Conservation (phyloP, 2,888 invertebrate genomes). For the Atethmia centrago region DNA sequence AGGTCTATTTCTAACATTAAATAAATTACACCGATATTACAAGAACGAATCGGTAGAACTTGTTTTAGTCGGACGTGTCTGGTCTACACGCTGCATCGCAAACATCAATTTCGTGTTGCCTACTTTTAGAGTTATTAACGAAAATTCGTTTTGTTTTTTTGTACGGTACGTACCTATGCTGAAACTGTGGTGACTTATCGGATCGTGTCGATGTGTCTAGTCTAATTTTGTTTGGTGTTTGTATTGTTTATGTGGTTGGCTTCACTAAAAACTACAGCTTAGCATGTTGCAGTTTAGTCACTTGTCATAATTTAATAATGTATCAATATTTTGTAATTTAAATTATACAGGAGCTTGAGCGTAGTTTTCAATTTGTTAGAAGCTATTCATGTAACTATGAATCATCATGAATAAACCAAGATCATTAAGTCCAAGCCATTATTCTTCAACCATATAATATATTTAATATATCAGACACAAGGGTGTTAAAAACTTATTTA, state of each 20-base stretch:
- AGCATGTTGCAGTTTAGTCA: constrained; percentile 24
- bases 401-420: constrained; percentile 38
- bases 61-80: constrained; percentile 86
- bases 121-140: constrained; percentile 69
- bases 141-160: constrained; percentile 58
- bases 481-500: constrained; percentile 45
- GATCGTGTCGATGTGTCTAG: constrained; percentile 26
- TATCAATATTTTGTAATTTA: constrained; percentile 37
- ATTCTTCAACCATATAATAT: constrained; percentile 9
- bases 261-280: constrained; percentile 22
- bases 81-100: constrained; percentile 81
- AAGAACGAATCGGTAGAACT: constrained; percentile 88
- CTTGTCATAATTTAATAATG: constrained; percentile 42
- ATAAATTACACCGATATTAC: constrained; percentile 90
- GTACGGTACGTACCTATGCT: constrained; percentile 34
- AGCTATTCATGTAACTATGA: constrained; percentile 23
- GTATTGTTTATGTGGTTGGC: constrained; percentile 18
- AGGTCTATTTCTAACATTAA: constrained; percentile 90
- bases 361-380: constrained; percentile 18
- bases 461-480: constrained; percentile 38
- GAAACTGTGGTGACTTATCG: constrained; percentile 47
- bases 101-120: constrained; percentile 82
- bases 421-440: constrained; percentile 8
- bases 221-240: constrained; percentile 19
- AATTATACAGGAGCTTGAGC: constrained; percentile 29